Conservation (phyloP, 2,113 vertebrate genomes). For the Scortum barcoo region DNA sequence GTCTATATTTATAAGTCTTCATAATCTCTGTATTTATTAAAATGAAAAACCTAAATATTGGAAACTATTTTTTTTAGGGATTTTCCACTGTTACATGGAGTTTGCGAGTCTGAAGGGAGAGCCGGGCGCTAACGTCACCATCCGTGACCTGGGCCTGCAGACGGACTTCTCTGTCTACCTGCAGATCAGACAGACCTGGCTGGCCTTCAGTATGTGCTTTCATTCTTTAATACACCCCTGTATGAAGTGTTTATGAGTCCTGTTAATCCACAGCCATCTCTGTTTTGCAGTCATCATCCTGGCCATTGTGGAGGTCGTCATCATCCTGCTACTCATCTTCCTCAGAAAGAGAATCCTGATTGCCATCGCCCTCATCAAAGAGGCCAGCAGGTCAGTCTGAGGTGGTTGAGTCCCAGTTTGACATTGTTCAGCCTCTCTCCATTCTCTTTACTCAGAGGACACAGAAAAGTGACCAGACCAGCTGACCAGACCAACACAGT, state of each 20-base stretch:
- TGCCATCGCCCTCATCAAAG: slow-evolving; percentile 95
- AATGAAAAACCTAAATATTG: background rate
- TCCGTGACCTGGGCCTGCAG: slow-evolving; percentile 94
- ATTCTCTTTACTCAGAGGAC: background rate
- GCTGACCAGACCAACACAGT: background rate
- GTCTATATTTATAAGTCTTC: no score
- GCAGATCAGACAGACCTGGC: slow-evolving; percentile 94
- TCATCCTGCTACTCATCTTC: slow-evolving; percentile 94
- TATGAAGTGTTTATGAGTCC: background rate
- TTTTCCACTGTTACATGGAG: slow-evolving; percentile 95
- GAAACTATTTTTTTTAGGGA: slow-evolving; percentile 80
- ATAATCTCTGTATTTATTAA: background rate
- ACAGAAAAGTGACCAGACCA: background rate
- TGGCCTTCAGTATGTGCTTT: slow-evolving; percentile 90
- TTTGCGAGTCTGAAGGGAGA: slow-evolving; percentile 85
- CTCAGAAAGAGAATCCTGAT: slow-evolving; percentile 94
- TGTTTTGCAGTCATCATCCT: slow-evolving; percentile 92
- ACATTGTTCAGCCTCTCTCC: background rate
- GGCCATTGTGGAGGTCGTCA: slow-evolving; percentile 89
- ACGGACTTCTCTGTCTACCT: slow-evolving; percentile 92
- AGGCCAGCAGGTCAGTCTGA: slow-evolving; percentile 90
- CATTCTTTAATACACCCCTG: background rate
- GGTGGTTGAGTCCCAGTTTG: background rate
- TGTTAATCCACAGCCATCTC: slow-evolving; percentile 5
- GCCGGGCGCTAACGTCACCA: slow-evolving; percentile 88